Evolutionary conservation across 2,888 invertebrate species (phyloP).

Genomic region (Xestia rhomboidea): DNA sequence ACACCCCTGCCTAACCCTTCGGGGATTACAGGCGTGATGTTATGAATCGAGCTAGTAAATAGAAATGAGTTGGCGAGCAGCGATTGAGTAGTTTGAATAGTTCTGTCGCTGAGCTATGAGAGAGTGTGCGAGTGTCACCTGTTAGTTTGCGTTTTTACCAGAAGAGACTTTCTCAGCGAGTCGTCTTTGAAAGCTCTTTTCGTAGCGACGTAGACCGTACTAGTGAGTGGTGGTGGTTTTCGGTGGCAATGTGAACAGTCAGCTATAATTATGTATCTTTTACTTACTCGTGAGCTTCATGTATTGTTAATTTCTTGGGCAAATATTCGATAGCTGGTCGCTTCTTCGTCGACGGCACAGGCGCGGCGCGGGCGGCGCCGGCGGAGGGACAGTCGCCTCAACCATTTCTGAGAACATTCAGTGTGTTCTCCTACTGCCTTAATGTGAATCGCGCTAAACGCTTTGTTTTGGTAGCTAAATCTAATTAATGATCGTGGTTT

Average conservation of each 20-base stretch:
- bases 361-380: no score
- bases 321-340: neutral
- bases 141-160: neutral
- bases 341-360: neutral
- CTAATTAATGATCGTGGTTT: conserved; percentile 44
- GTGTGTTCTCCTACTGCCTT: conserved; percentile 21
- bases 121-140: neutral
- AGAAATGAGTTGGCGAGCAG: no score
- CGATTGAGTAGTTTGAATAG: neutral
- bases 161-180: neutral
- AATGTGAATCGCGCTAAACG: conserved; percentile 52
- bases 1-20: no score
- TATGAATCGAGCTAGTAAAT: no score
- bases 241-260: neutral
- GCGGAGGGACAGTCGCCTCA: neutral
- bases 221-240: neutral
- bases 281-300: neutral
- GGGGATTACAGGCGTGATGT: no score
- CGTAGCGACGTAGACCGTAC: no score
- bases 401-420: conserved; percentile 46
- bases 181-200: no score
- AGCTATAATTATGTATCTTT: neutral
- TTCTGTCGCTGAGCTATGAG: neutral
- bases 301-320: neutral
- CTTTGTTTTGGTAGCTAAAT: conserved; percentile 41